Evolutionary conservation across 2,113 vertebrate species (phyloP).

Genomic region (mouse (Mus musculus)): GRCm39 chr7:98834501-98835000

Average conservation of each 20-base stretch:
- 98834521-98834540: background rate
- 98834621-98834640: background rate
- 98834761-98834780: background rate
- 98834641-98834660: background rate
- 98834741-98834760: background rate
- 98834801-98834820: background rate
- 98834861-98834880: background rate
- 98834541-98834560: slow-evolving; percentile 11
- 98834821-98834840: background rate
- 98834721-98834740: background rate
- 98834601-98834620: slow-evolving; percentile 37
- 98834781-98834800: background rate
- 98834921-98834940: background rate
- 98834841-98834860: background rate
- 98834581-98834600: background rate
- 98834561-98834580: slow-evolving; percentile 1
- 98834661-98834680: background rate
- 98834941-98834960: background rate
- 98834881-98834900: background rate
- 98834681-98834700: background rate
- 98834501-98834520: background rate
- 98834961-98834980: background rate
- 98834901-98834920: background rate
- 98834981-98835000: background rate
- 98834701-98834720: background rate